Evolutionary conservation across 2,888 invertebrate species (phyloP).

Genomic region (Autographa pulchrina): DNA sequence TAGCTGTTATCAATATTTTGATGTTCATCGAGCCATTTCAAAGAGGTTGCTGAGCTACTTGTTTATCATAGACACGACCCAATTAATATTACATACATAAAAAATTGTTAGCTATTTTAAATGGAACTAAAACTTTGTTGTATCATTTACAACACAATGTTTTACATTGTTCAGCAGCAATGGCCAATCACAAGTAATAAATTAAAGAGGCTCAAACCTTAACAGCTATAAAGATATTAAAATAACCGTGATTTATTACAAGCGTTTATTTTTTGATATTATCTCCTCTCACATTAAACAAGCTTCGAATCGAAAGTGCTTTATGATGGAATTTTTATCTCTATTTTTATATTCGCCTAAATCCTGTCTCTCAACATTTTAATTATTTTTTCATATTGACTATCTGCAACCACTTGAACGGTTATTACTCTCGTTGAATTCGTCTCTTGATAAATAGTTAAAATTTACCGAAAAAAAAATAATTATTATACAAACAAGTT

Average conservation of each 20-base stretch:
- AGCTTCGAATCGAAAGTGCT: background rate
- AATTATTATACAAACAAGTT: conserved; percentile 8
- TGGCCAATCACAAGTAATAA: background rate
- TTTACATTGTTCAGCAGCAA: background rate
- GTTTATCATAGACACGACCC: background rate
- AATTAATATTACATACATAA: background rate
- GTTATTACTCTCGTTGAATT: background rate
- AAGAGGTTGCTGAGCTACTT: background rate
- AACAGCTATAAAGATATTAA: background rate
- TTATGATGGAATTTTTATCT: background rate
- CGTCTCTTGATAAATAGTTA: background rate
- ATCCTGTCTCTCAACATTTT: background rate
- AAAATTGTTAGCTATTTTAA: no score
- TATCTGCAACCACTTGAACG: background rate
- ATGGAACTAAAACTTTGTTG: no score
- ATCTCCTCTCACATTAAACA: background rate
- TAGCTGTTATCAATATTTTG: background rate
- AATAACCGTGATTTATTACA: conserved; percentile 1
- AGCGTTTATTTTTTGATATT: background rate
- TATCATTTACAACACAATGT: background rate
- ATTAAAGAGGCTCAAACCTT: background rate
- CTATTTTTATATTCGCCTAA: background rate
- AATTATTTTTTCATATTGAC: background rate
- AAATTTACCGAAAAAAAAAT: background rate
- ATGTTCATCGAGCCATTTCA: background rate